Conservation (phyloP, 1,140 invertebrate genomes). For the Drosophila malerkotliana region DNA sequence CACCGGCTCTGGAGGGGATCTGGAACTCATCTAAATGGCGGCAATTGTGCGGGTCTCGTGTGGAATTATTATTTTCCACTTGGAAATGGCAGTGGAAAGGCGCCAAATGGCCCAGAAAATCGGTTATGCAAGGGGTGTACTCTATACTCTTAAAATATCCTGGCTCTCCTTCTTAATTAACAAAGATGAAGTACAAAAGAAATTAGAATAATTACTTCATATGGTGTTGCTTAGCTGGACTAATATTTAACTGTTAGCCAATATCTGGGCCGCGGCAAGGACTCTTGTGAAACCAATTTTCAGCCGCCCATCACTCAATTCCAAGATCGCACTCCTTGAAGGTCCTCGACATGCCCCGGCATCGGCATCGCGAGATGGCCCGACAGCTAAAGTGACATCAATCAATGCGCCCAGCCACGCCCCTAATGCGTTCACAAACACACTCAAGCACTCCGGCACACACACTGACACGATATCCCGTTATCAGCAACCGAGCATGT, state of each 20-base stretch:
- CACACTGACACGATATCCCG: constrained; percentile 14
- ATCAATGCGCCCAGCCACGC: constrained; percentile 62
- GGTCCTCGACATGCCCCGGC: background rate
- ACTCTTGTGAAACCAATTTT: background rate
- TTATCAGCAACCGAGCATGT: constrained; percentile 68
- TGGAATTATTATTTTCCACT: constrained; percentile 63
- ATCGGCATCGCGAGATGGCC: constrained; percentile 26
- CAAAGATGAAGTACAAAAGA: background rate
- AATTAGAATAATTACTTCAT: background rate
- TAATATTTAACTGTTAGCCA: background rate
- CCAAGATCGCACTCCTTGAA: constrained; percentile 17
- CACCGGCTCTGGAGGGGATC: background rate
- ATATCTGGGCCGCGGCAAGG: background rate
- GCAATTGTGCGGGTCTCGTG: constrained; percentile 73
- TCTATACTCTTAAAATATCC: background rate
- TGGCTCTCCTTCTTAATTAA: background rate
- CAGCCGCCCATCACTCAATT: constrained; percentile 25
- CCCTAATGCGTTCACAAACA: constrained; percentile 50
- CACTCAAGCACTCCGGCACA: constrained; percentile 8
- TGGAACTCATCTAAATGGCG: constrained; percentile 73
- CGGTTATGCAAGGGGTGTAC: background rate
- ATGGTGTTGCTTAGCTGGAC: background rate
- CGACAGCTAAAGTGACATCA: constrained; percentile 74
- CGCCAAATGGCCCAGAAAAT: constrained; percentile 12
- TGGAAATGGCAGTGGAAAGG: constrained; percentile 15